Evolutionary conservation across 2,888 invertebrate genomes (phyloP).

Genomic region (Orthonevra nobilis): DNA sequence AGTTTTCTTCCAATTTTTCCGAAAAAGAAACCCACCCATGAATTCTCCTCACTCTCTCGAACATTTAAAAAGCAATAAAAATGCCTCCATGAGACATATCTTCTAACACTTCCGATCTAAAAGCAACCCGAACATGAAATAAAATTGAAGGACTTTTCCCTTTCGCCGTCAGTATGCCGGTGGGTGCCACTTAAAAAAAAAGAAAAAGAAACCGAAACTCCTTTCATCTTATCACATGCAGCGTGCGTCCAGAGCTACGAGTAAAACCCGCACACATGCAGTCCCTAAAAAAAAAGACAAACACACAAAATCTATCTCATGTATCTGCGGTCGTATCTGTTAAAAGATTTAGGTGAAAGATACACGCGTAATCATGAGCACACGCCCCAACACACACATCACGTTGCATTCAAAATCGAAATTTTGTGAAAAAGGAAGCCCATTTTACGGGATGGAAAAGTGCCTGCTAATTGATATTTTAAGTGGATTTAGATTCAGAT

Average conservation of each 20-base stretch:
- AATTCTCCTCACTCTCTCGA: no score
- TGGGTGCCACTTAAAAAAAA: constrained; percentile 40
- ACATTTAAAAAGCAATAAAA: constrained; percentile 64
- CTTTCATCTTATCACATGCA: constrained; percentile 60
- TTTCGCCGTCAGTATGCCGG: constrained; percentile 19
- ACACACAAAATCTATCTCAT: constrained; percentile 18
- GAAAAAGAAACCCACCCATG: no score
- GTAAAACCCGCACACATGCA: constrained; percentile 65
- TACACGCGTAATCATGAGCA: constrained; percentile 68
- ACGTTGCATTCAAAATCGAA: constrained; percentile 50
- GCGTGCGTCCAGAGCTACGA: constrained; percentile 49
- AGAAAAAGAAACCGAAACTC: no score
- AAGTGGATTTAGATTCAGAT: constrained; percentile 68
- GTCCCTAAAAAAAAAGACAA: constrained; percentile 37
- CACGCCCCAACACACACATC: constrained; percentile 61
- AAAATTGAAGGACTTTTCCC: constrained; percentile 36
- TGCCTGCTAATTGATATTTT: constrained; percentile 70
- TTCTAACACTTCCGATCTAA: constrained; percentile 51
- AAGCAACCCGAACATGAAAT: constrained; percentile 5
- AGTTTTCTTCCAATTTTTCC: no score
- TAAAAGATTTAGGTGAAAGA: constrained; percentile 69
- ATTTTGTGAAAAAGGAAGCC: no score
- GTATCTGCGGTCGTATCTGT: constrained; percentile 46
- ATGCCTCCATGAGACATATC: constrained; percentile 42
- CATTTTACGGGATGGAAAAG: constrained; percentile 53